These are phyloP conservation scores for Laterallus jamaicensis DNA, from an alignment of 2,113 vertebrate genomes.

Conservation along the genomic window DNA sequence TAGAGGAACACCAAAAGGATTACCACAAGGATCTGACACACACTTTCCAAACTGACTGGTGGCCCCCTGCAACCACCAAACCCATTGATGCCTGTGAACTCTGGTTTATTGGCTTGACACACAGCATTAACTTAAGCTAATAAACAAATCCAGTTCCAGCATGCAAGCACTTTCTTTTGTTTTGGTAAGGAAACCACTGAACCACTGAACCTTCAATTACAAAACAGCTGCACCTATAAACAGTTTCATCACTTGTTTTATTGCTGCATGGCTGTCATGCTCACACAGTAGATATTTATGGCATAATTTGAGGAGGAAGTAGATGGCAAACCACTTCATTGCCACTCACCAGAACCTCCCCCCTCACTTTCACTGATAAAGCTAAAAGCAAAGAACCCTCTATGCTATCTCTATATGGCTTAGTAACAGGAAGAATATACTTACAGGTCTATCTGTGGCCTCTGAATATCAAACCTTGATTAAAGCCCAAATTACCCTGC, in stretches of 20 bases:
- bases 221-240: not conserved
- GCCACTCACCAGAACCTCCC: not conserved
- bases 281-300: not conserved
- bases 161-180: not conserved
- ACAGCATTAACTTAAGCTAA: not conserved
- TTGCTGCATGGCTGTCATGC: not conserved
- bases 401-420: not conserved
- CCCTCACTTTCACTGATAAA: not conserved
- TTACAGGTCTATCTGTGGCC: not conserved
- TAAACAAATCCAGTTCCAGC: not conserved
- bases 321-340: not conserved
- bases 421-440: not conserved
- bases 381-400: not conserved
- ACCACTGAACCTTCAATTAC: not conserved
- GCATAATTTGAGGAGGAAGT: constrained; percentile 6
- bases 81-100: not conserved
- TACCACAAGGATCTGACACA: not conserved
- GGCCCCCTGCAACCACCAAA: not conserved
- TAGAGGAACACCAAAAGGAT: not conserved
- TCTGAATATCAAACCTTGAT: not conserved
- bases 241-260: constrained; percentile 12
- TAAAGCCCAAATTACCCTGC: not conserved
- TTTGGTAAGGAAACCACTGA: constrained; percentile 8
- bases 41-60: not conserved
- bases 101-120: not conserved